Evolutionary conservation across 2,113 vertebrate species (phyloP).

Genomic region (Otus sunia): DNA sequence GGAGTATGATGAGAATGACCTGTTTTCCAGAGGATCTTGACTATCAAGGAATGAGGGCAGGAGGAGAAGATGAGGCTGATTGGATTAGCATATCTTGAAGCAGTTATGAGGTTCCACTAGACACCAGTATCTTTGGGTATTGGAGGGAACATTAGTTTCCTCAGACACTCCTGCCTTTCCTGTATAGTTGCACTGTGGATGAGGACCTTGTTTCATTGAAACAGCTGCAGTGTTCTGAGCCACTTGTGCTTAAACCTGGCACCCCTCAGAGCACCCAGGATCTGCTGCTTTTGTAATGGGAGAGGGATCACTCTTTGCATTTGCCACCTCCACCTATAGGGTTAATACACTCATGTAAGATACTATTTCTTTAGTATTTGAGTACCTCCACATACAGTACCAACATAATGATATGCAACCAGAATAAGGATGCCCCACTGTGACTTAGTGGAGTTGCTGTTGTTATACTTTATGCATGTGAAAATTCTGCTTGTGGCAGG

Average conservation of each 20-base stretch:
- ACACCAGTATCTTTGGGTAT: neutral
- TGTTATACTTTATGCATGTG: neutral
- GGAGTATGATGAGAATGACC: neutral
- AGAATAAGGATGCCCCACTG: neutral
- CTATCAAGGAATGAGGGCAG: neutral
- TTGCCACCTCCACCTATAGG: neutral
- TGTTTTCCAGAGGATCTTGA: neutral
- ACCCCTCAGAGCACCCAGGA: neutral
- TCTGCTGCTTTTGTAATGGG: neutral
- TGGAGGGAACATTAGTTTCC: neutral
- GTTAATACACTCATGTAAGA: neutral
- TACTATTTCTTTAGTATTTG: neutral
- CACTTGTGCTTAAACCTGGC: neutral
- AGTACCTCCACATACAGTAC: neutral
- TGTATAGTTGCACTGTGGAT: neutral
- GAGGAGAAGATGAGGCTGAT: neutral
- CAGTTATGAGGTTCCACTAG: neutral
- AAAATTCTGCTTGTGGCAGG: neutral
- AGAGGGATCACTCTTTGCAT: neutral
- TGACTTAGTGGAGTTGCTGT: neutral
- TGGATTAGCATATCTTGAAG: rapidly evolving
- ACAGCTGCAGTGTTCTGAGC: neutral
- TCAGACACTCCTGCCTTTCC: neutral
- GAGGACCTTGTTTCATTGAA: neutral
- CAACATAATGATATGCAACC: neutral